Evolutionary conservation across 2,797 vertebrate genomes (phyloP).

Genomic region (Hafferia zeledoni): DNA sequence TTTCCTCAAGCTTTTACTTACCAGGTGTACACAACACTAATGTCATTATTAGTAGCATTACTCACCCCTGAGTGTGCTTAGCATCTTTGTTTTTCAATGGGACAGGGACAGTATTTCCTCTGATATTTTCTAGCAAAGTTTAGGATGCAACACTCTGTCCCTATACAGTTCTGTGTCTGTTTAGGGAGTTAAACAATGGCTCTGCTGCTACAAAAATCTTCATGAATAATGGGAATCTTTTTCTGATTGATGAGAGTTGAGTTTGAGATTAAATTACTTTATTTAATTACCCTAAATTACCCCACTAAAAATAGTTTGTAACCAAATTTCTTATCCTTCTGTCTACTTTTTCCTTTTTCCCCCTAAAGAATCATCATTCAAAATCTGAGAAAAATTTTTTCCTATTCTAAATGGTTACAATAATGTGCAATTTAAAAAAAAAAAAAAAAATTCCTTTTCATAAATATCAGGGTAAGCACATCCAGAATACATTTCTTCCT

Average conservation of each 20-base stretch:
- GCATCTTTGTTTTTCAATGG: neutral
- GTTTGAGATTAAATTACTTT: constrained; percentile 3
- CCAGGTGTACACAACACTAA: neutral
- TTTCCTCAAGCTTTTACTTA: neutral
- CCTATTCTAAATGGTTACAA: neutral
- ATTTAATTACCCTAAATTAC: neutral
- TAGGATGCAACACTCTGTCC: neutral
- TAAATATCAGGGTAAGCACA: neutral
- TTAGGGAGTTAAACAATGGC: neutral
- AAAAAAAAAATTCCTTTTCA: neutral
- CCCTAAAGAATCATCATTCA: neutral
- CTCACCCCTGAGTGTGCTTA: neutral
- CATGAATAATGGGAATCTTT: neutral
- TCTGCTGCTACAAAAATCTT: neutral
- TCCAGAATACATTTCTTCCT: neutral
- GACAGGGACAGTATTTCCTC: neutral
- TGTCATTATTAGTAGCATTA: neutral
- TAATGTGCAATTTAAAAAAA: neutral
- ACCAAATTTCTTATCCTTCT: neutral
- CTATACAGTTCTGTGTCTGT: neutral
- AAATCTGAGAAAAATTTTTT: neutral
- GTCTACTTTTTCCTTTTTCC: neutral
- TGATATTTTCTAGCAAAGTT: neutral
- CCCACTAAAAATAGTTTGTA: neutral
- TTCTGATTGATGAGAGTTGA: neutral